phyloP scores from a whole-genome alignment of 1,140 invertebrate species.

The Leptoteleia sp. region DNA sequence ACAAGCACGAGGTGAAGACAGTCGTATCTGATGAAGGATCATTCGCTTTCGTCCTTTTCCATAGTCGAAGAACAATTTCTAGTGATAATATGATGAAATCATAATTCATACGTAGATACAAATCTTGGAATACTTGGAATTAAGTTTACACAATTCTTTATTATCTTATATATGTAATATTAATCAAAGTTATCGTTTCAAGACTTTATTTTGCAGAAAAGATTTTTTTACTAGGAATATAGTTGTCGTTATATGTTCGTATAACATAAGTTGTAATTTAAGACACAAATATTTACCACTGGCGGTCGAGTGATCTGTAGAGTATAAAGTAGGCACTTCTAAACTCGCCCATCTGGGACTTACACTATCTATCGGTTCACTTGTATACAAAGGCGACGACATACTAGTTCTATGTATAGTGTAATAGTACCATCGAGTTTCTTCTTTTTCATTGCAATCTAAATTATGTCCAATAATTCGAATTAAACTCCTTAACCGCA shows the following conservation, averaged over 20 bases:
- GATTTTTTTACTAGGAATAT: no score
- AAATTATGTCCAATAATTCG: conserved; percentile 86
- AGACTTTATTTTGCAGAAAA: no score
- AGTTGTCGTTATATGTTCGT: no score
- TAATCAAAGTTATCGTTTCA: no score
- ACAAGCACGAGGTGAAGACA: conserved; percentile 91
- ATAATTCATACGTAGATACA: no score
- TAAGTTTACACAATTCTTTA: no score
- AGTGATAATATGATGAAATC: no score
- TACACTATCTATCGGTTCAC: conserved; percentile 87
- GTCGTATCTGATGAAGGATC: conserved; percentile 75
- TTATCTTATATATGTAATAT: no score
- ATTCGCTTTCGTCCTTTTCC: conserved; percentile 77
- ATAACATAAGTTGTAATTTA: conserved; percentile 6
- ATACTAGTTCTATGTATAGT: conserved; percentile 90
- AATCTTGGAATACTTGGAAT: no score
- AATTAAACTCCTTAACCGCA: conserved; percentile 87
- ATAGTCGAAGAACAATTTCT: conserved; percentile 83
- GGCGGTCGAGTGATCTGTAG: conserved; percentile 76
- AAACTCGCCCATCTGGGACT: conserved; percentile 88
- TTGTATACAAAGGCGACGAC: conserved; percentile 93
- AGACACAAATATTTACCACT: conserved; percentile 46
- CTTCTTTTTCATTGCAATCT: conserved; percentile 71
- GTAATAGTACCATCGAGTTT: conserved; percentile 85
- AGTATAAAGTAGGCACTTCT: conserved; percentile 78